Percentiles rank a stretch among this genome's conserved stretches.
phyloP scores from a whole-genome alignment of 1,140 invertebrate species.

The Semibalanus balanoides region DNA sequence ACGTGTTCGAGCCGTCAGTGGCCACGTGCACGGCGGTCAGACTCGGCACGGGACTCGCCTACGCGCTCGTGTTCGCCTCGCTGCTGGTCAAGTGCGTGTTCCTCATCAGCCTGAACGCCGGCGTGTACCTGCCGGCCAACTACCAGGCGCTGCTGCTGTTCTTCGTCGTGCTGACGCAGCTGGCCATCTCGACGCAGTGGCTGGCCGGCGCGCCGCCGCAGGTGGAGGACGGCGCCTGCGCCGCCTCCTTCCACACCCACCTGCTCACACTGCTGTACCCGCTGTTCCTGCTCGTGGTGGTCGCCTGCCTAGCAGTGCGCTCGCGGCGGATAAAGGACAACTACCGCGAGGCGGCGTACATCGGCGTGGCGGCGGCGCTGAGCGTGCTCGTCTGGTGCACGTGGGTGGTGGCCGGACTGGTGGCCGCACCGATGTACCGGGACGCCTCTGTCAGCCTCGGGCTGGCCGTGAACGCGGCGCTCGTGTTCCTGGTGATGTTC shows the following conservation, averaged over 20 bases:
- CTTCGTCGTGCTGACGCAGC: constrained; percentile 65
- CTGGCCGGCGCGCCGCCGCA: constrained; percentile 12
- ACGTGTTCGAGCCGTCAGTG: constrained; percentile 59
- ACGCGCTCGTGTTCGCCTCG: constrained; percentile 76
- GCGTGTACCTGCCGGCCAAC: constrained; percentile 80
- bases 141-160: constrained; percentile 76
- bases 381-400: constrained; percentile 73
- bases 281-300: constrained; percentile 64
- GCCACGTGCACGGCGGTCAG: constrained; percentile 68
- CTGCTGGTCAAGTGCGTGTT: constrained; percentile 88
- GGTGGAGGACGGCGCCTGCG: constrained; percentile 16
- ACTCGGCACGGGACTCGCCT: constrained; percentile 69
- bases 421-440: constrained; percentile 35
- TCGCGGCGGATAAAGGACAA: constrained; percentile 69
- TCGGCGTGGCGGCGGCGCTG: constrained; percentile 66
- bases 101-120: constrained; percentile 73
- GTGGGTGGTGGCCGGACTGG: constrained; percentile 52
- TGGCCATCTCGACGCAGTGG: constrained; percentile 51
- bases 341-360: constrained; percentile 76
- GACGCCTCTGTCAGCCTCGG: constrained; percentile 42
- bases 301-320: constrained; percentile 63
- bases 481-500: constrained; percentile 84
- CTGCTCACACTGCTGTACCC: constrained; percentile 65
- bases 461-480: constrained; percentile 58
- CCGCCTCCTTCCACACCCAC: constrained; percentile 37